phyloP scores from a whole-genome alignment of 2,888 invertebrate species.

The Amaurobius ferox region DNA sequence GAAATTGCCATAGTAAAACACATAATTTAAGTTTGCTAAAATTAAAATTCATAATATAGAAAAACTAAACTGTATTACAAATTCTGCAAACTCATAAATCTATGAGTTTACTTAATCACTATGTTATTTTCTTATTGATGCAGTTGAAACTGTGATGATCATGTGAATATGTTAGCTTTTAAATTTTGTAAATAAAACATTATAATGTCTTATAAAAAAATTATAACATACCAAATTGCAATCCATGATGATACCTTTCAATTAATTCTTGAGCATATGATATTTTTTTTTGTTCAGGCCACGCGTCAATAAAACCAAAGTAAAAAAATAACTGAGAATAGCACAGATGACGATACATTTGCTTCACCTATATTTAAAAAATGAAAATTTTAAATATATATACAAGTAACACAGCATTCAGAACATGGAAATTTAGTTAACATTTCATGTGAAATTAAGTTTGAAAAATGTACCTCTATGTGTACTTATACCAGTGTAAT shows the following conservation, averaged over 20 bases:
- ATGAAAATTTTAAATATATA: not conserved
- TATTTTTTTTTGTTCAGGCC: constrained; percentile 80
- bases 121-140: no score
- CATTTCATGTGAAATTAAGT: no score
- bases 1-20: no score
- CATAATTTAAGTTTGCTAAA: no score
- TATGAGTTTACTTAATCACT: no score
- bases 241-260: constrained; percentile 83
- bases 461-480: no score
- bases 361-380: constrained; percentile 78
- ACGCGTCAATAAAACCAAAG: constrained; percentile 83
- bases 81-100: no score
- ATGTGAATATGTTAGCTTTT: no score
- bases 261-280: constrained; percentile 82
- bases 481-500: no score
- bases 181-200: not conserved
- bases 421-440: not conserved
- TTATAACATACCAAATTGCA: constrained; percentile 76
- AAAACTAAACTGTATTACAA: no score
- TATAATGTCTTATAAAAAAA: not conserved
- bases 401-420: not conserved
- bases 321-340: constrained; percentile 86
- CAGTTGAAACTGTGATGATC: no score
- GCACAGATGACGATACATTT: constrained; percentile 89
- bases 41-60: no score